These are phyloP conservation scores for Neodontobutis hainanensis DNA, from an alignment of 2,113 vertebrate genomes.

Conservation along the genomic window DNA sequence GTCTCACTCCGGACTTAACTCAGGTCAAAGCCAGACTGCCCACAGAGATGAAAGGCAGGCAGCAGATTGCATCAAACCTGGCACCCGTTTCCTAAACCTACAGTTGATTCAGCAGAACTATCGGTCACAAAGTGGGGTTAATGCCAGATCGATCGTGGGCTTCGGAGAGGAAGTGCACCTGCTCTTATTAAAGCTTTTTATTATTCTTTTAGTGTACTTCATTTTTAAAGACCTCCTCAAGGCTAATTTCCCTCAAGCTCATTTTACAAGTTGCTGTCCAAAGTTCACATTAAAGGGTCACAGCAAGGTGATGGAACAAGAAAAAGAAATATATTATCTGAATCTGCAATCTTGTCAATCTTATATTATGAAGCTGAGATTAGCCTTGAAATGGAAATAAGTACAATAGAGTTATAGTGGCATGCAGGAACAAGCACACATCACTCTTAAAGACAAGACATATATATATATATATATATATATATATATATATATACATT, in stretches of 20 bases:
- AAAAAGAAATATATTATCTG: background rate
- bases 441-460: too few relatives aligned
- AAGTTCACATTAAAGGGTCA: slow-evolving; percentile 12
- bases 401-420: too few relatives aligned
- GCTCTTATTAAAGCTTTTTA: slow-evolving; percentile 31
- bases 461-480: too few relatives aligned
- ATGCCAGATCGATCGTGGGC: slow-evolving; percentile 4
- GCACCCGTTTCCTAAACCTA: background rate
- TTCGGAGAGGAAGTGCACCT: background rate
- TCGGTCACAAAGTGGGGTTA: slow-evolving; percentile 25
- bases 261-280: background rate
- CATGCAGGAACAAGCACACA: too few relatives aligned
- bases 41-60: slow-evolving; percentile 29
- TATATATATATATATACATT: too few relatives aligned
- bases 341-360: background rate
- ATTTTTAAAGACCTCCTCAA: slow-evolving; percentile 31
- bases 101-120: slow-evolving; percentile 4
- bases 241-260: slow-evolving; percentile 17
- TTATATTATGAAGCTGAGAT: background rate
- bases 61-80: slow-evolving; percentile 24
- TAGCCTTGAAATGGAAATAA: too few relatives aligned
- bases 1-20: background rate
- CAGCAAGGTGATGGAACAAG: background rate
- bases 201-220: slow-evolving; percentile 23
- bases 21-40: slow-evolving; percentile 18